Percentiles rank a stretch among this genome's conserved stretches.
Evolutionary conservation across 2,113 vertebrate species (phyloP).

Genomic region (Chrysochloris asiatica): DNA sequence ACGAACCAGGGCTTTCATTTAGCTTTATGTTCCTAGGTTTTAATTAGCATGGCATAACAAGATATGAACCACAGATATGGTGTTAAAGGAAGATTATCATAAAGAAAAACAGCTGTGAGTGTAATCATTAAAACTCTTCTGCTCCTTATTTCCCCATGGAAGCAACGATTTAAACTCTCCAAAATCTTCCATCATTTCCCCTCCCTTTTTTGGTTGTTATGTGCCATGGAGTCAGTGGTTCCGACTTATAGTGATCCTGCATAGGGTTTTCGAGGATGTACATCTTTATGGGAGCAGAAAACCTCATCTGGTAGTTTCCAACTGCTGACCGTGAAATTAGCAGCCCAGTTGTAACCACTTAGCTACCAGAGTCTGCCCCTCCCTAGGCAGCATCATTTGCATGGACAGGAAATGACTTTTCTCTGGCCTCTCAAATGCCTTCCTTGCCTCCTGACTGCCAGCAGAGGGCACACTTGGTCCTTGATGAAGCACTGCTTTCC

Average conservation of each 20-base stretch:
- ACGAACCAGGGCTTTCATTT: neutral
- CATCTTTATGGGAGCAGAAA: no score
- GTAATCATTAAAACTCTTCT: neutral
- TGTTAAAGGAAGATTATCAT: neutral
- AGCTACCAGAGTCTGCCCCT: no score
- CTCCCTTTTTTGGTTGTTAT: neutral
- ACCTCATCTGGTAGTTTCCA: no score
- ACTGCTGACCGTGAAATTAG: no score
- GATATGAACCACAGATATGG: neutral
- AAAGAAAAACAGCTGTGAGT: neutral
- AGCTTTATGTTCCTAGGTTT: neutral
- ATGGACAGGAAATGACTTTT: no score
- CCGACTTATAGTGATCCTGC: no score
- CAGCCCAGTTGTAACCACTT: no score
- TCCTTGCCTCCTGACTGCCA: neutral
- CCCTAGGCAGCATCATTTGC: no score
- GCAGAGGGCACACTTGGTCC: conserved; percentile 52
- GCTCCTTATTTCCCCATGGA: neutral
- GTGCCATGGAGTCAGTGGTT: no score
- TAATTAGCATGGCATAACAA: neutral
- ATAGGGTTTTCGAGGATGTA: no score
- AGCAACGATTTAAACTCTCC: neutral
- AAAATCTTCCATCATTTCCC: neutral
- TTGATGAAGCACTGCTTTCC: neutral
- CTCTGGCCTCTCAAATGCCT: neutral